Base-by-base conservation (phyloP, 2,888 invertebrate genomes). In the Phorcus lineatus region DNA sequence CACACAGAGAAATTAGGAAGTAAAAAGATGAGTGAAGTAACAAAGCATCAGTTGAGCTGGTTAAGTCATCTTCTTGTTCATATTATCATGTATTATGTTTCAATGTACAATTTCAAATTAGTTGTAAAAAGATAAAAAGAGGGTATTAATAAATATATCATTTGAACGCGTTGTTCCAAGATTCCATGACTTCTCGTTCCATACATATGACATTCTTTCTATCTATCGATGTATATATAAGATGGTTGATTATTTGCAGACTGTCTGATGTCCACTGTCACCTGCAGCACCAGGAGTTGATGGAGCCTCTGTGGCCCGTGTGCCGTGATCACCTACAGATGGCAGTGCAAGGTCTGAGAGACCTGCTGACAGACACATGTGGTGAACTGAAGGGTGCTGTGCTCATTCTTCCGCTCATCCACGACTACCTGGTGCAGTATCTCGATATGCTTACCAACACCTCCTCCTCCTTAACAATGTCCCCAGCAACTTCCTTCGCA, bases 361-460 rank as follows among this genome's bases (percentile, higher is more conserved):
- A 79, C 53, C 75, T 87, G 55, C 66, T 86, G 19, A 80, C 55
- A 19, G 22, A 24, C 19, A 16, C 47, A 3, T 28, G 17, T 40
- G 28, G n/a, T 13, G 19, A 62, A 16, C 62, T 80, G 13, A 54
- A 19, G 24, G 84, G 85, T 53, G 86, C 87, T 22, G 78, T 88
- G 9, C 80, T 88, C 17, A 78, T 90, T 47, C 82, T 90, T 62
- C 89, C 90, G 0, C 67, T 90, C 67, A 55, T 90, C 74, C 83
- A 84, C 52, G 88, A 90, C 81, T 90, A 90, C 82, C 82, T 90
- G 66, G 79, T 80, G 47, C 88, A 88, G 74, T 90, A 90, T 75
- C 80, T 86, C n/a, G 87, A 88, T 13, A 83, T 90, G 84, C 75
- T 89, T 22, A 40, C 55, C 31, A 77, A 70, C n/a, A 55, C 76